Conservation (phyloP, 2,888 invertebrate genomes). For the Agrotis segetum region DNA sequence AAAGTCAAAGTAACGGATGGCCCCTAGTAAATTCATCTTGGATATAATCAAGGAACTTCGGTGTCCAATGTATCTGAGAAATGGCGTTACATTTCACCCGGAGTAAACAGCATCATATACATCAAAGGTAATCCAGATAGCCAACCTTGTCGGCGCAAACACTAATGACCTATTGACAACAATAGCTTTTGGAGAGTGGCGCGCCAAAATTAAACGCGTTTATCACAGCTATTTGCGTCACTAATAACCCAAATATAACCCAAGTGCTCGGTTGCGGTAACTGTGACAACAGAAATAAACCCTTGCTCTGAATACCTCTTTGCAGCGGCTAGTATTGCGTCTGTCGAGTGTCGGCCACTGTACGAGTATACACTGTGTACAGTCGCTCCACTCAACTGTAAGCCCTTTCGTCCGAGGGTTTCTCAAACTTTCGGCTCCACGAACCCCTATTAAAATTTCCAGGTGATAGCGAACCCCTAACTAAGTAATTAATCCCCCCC, state of each 20-base stretch:
- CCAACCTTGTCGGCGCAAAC: slow-evolving; percentile 61
- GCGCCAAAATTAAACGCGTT: slow-evolving; percentile 85
- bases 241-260: slow-evolving; percentile 87
- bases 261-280: slow-evolving; percentile 77
- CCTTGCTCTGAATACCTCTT: slow-evolving; percentile 85
- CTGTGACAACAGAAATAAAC: slow-evolving; percentile 89
- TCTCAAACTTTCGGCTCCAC: too few species aligned
- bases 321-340: slow-evolving; percentile 74
- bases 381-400: slow-evolving; percentile 11
- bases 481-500: too few species aligned
- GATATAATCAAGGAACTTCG: slow-evolving; percentile 25
- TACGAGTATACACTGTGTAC: slow-evolving; percentile 16
- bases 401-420: too few species aligned
- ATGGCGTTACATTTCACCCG: slow-evolving; percentile 30
- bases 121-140: slow-evolving; percentile 57
- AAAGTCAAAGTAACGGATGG: slow-evolving; percentile 23
- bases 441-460: too few species aligned
- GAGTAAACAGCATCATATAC: slow-evolving; percentile 56
- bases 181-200: slow-evolving; percentile 79
- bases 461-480: too few species aligned
- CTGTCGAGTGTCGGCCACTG: slow-evolving; percentile 73
- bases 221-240: slow-evolving; percentile 88
- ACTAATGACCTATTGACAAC: slow-evolving; percentile 80
- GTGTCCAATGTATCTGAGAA: slow-evolving; percentile 42
- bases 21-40: slow-evolving; percentile 36